phyloP scores from a whole-genome alignment of 2,113 vertebrate species.

The Xiphorhynchus elegans region DNA sequence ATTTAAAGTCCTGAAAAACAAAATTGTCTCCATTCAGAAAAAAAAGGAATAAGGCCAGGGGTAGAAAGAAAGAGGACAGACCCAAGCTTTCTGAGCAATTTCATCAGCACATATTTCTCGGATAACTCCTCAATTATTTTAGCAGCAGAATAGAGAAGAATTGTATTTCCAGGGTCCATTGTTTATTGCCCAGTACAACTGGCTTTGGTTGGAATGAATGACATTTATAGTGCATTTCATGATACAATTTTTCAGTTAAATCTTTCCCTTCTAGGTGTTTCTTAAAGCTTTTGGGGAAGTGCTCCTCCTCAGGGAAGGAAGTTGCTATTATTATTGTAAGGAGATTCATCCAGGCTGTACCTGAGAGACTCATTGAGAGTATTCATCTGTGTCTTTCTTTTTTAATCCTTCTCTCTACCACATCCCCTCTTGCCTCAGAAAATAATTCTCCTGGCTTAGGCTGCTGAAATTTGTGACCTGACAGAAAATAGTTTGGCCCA shows the following conservation, averaged over 20 bases:
- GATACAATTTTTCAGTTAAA: neutral
- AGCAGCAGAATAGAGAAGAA: neutral
- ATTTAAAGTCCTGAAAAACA: constrained; percentile 35
- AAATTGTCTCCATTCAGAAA: neutral
- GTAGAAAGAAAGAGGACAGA: neutral
- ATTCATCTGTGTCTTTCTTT: neutral
- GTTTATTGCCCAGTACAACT: neutral
- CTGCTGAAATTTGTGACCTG: neutral
- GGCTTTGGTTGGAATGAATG: neutral
- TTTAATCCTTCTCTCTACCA: neutral
- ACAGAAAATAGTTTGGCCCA: neutral
- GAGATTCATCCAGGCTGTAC: neutral
- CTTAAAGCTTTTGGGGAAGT: neutral
- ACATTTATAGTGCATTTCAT: neutral
- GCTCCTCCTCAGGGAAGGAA: neutral
- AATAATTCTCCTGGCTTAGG: neutral
- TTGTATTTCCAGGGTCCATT: neutral
- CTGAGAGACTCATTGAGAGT: neutral
- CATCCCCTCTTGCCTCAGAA: neutral
- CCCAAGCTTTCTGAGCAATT: neutral
- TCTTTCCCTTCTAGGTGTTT: neutral
- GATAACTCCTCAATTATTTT: neutral
- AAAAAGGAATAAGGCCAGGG: neutral
- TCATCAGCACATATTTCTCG: neutral
- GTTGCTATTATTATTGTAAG: neutral